These are phyloP conservation scores for Siphamia tubifer DNA, from an alignment of 2,113 vertebrate genomes.

Conservation along the genomic window DNA sequence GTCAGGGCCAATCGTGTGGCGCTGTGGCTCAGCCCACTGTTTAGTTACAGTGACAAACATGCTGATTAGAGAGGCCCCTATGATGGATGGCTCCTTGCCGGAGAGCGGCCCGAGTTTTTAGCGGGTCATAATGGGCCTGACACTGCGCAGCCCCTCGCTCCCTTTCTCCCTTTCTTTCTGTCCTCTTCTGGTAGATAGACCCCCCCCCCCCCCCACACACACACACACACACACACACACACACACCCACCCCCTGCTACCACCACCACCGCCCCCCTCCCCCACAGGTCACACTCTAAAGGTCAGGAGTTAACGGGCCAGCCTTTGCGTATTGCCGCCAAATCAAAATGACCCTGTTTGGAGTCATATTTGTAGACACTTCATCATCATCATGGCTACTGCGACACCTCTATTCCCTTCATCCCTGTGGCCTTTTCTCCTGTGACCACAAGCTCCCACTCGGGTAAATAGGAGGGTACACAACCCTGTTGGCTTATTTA, in stretches of 20 bases:
- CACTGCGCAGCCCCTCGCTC: constrained; percentile 82
- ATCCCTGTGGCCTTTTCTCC: constrained; percentile 67
- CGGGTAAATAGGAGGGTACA: constrained; percentile 59
- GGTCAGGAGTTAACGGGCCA: constrained; percentile 83
- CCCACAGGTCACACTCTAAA: constrained; percentile 73
- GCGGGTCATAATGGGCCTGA: constrained; percentile 83
- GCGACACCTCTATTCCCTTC: constrained; percentile 73
- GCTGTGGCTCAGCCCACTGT: constrained; percentile 74
- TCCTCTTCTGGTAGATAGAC: constrained; percentile 49
- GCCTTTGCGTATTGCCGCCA: constrained; percentile 72
- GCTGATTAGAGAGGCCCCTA: constrained; percentile 81
- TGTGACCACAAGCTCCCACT: constrained; percentile 53
- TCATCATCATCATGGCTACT: constrained; percentile 78
- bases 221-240: too few relatives aligned
- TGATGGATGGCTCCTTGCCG: constrained; percentile 87
- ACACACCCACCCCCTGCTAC: too few relatives aligned
- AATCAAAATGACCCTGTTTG: constrained; percentile 82
- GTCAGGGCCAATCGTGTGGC: constrained; percentile 84
- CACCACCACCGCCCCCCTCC: too few relatives aligned
- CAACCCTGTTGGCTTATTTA: constrained; percentile 73
- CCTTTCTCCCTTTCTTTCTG: constrained; percentile 59
- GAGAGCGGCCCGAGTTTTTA: constrained; percentile 84
- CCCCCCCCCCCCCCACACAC: constrained; percentile 63
- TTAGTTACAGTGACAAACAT: constrained; percentile 89
- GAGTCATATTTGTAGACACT: constrained; percentile 83